Conservation (phyloP, 2,888 invertebrate species). For the Epinotia brunnichana region DNA sequence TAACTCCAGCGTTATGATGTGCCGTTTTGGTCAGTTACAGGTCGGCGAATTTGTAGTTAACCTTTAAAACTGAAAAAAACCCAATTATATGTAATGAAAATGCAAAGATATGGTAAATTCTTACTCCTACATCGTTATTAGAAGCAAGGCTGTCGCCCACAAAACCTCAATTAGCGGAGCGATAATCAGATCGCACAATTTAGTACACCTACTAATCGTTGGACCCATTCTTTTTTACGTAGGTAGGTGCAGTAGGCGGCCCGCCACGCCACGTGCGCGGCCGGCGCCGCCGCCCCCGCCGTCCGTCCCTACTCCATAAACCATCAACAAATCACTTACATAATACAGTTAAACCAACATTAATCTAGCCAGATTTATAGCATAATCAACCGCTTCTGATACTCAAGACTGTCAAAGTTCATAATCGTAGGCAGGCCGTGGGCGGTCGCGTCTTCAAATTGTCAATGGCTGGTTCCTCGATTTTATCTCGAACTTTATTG, state of each 20-base stretch:
- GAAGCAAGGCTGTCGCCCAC: conserved; percentile 61
- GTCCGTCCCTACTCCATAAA: conserved; percentile 39
- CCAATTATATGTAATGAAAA: conserved; percentile 24
- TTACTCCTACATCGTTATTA: conserved; percentile 50
- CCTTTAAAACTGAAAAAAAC: conserved; percentile 3
- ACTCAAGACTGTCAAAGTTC: conserved; percentile 51
- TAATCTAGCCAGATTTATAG: conserved; percentile 53
- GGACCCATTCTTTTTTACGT: conserved; percentile 26
- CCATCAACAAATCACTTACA: conserved; percentile 45
- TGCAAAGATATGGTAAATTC: conserved; percentile 46
- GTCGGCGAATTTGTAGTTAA: background rate
- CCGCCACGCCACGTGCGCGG: conserved; percentile 43
- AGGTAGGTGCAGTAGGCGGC: conserved; percentile 30
- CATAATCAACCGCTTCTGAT: conserved; percentile 53
- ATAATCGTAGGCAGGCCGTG: conserved; percentile 52
- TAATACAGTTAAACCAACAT: conserved; percentile 49
- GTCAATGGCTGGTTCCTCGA: conserved; percentile 13
- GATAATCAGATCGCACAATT: conserved; percentile 53
- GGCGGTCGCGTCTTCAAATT: conserved; percentile 49
- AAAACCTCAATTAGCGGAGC: conserved; percentile 50
- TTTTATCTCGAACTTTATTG: conserved; percentile 33
- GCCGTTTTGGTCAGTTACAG: background rate
- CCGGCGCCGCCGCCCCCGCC: conserved; percentile 50
- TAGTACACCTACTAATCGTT: conserved; percentile 41
- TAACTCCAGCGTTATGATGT: background rate